These are phyloP conservation scores for Rugalucina vietnamica DNA, from an alignment of 2,888 invertebrate species.

Conservation along the genomic window DNA sequence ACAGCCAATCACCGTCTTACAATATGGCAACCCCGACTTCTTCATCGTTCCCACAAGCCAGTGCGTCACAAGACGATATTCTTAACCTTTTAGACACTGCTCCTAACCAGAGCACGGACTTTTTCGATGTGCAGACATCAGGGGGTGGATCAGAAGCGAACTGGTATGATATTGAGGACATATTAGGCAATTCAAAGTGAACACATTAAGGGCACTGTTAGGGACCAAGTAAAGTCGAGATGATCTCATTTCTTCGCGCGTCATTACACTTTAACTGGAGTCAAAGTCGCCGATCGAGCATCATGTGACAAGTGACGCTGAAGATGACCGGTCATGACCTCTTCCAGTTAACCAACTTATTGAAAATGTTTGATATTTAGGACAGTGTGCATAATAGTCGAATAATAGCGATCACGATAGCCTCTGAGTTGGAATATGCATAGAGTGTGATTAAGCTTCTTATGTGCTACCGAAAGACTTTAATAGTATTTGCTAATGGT, in stretches of 20 bases:
- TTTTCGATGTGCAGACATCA: slow-evolving; percentile 87
- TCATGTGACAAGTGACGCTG: too few relatives aligned
- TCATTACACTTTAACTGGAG: too few relatives aligned
- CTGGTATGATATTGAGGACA: slow-evolving; percentile 63
- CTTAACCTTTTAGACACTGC: slow-evolving; percentile 94
- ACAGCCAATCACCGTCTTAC: slow-evolving; percentile 58
- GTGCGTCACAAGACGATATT: slow-evolving; percentile 86
- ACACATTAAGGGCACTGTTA: neutral
- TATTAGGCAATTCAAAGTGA: slow-evolving; percentile 44
- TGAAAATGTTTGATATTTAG: too few relatives aligned
- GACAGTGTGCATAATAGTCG: too few relatives aligned
- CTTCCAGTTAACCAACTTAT: too few relatives aligned
- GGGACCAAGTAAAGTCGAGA: neutral
- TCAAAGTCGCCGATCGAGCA: too few relatives aligned
- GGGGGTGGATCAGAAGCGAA: slow-evolving; percentile 60
- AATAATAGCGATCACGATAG: too few relatives aligned
- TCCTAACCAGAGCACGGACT: slow-evolving; percentile 85
- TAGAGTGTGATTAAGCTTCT: too few relatives aligned
- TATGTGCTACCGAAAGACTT: too few relatives aligned
- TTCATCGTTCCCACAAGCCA: slow-evolving; percentile 59
- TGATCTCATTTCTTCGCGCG: slow-evolving; percentile 16
- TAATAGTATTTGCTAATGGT: too few relatives aligned
- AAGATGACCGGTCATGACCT: too few relatives aligned
- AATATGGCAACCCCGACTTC: slow-evolving; percentile 47
- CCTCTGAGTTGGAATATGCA: too few relatives aligned